Base-by-base conservation (phyloP, 1,140 invertebrate genomes). In the Microplitis mediator region DNA sequence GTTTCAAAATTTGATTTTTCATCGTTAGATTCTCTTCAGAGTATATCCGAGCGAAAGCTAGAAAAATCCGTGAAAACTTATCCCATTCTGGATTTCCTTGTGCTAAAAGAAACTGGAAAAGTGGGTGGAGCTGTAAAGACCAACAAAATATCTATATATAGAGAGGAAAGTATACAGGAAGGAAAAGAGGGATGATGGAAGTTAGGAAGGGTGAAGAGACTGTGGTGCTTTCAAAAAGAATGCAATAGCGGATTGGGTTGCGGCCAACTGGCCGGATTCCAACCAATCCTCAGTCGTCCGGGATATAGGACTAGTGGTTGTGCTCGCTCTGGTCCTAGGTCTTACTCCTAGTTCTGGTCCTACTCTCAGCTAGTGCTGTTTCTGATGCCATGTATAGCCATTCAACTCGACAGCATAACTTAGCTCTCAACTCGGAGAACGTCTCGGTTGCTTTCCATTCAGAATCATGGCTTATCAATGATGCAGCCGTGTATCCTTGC, bases 201-300 rank as follows among this genome's bases (percentile, higher is more conserved):
- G 69, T 72, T 50, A 52, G 68, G 63, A 39, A 23, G 4, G 68
- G 73, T 68, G 35, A 68, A 45, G 39, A 70, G 76, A 70, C 52
- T 35, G 54, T 73, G 80, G 74, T 74, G 79, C 81, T 83, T 85
- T 83, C 80, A 80, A 85, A 86, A 85, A 85, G 84, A 85, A 86
- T 86, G 83, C 85, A 86, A 86, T 86, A 85, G 85, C 82, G 81
- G 81, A 85, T 84, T 86, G 85, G 83, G 78, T 82, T 79, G 82
- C 74, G 77, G 85, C 85, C 85, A 86, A 82, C 84, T 86, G 85
- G 84, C 84, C 77, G 66, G 69, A 69, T 82, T 86, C 85, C 85
- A 86, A 85, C 85, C 83, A 86, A 86, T 86, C 82, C 84, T 81
- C 80, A 78, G 79, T 78, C 82, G 77, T 66, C 35, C 66, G 74